Evolutionary conservation across 92 coral and sea anemone genomes (phyloP).

Genomic region (Zoanthus sociatus): DNA sequence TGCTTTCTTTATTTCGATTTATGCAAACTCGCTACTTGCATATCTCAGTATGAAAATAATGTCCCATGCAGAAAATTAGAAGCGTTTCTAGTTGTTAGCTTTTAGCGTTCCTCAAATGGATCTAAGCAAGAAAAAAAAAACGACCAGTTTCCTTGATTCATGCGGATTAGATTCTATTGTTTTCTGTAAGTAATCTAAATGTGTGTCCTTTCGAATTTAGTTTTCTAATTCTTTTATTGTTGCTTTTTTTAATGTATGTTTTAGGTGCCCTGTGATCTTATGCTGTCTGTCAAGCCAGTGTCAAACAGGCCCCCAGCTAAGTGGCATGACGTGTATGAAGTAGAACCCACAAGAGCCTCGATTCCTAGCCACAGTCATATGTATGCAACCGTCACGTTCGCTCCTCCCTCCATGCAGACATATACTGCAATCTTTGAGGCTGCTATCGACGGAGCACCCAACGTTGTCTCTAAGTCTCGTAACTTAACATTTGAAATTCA

Average conservation of each 20-base stretch:
- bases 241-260: neutral
- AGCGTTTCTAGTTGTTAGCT: too few species aligned
- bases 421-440: constrained; percentile 94
- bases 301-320: constrained; percentile 97
- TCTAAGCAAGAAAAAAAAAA: too few species aligned
- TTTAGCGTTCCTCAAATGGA: too few species aligned
- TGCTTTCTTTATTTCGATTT: too few species aligned
- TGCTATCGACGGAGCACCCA: constrained; percentile 98
- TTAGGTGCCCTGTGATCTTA: constrained; percentile 95
- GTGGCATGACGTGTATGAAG: constrained; percentile 98
- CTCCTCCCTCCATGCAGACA: constrained; percentile 97
- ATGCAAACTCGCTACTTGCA: too few species aligned
- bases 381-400: constrained; percentile 91
- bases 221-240: neutral
- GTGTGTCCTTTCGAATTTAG: neutral
- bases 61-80: too few species aligned
- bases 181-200: neutral
- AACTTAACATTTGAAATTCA: constrained; percentile 95
- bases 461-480: constrained; percentile 93
- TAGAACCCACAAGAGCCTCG: constrained; percentile 92
- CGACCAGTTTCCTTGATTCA: too few species aligned
- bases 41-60: too few species aligned
- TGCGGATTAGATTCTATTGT: too few species aligned
- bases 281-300: constrained; percentile 91
- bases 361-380: constrained; percentile 92